phyloP scores from a whole-genome alignment of 2,888 invertebrate species.

The Clostera curtula region DNA sequence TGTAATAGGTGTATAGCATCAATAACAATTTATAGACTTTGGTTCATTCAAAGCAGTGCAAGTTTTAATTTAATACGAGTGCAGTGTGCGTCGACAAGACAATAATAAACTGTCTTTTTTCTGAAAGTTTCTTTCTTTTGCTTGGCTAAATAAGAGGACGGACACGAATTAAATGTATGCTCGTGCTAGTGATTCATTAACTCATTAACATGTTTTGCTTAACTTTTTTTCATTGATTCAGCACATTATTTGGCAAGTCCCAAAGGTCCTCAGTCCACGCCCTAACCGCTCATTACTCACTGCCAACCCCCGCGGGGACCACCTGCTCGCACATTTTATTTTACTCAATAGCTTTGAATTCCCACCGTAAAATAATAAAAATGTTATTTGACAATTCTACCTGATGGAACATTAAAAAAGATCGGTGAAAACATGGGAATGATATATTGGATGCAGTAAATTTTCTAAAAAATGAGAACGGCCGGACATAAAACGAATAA shows the following conservation, averaged over 20 bases:
- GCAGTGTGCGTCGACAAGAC: too few relatives aligned
- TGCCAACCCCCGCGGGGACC: constrained; percentile 28
- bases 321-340: constrained; percentile 39
- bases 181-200: too few relatives aligned
- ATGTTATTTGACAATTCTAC: constrained; percentile 24
- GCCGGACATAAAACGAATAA: too few relatives aligned
- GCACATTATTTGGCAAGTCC: constrained; percentile 28
- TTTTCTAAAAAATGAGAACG: neutral
- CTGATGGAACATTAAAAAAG: constrained; percentile 10
- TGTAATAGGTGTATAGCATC: too few relatives aligned
- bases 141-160: too few relatives aligned
- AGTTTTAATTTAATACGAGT: too few relatives aligned
- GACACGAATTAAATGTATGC: too few relatives aligned
- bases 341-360: constrained; percentile 30
- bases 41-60: too few relatives aligned
- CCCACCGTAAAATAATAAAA: constrained; percentile 34
- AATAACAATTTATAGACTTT: too few relatives aligned
- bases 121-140: too few relatives aligned
- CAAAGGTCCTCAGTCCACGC: constrained; percentile 35
- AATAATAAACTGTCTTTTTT: too few relatives aligned
- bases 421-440: neutral
- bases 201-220: constrained; percentile 11
- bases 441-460: constrained; percentile 1
- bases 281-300: constrained; percentile 50
- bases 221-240: constrained; percentile 19